Conservation (phyloP, 1,140 invertebrate species). For the Papilio polyxenes region DNA sequence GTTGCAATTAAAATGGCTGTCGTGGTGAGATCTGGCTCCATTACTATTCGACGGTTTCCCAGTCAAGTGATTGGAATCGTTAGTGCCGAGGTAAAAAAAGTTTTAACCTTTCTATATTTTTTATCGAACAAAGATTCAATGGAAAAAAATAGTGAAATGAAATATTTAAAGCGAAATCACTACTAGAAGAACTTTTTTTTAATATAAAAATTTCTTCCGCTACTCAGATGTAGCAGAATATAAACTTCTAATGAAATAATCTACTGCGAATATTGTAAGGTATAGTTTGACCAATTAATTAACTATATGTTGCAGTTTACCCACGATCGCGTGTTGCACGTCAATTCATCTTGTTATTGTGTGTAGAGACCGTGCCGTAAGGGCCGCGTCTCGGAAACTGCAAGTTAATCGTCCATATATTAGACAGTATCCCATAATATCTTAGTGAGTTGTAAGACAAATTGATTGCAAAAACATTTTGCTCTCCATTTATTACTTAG, state of each 20-base stretch:
- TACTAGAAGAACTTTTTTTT: not conserved
- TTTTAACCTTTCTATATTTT: slow-evolving; percentile 1
- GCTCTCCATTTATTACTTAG: not conserved
- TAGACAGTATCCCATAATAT: slow-evolving; percentile 55
- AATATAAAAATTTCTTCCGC: too few relatives aligned
- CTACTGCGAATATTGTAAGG: slow-evolving; percentile 31
- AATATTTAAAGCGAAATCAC: not conserved
- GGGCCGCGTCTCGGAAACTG: slow-evolving; percentile 61
- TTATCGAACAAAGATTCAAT: not conserved
- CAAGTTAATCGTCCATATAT: slow-evolving; percentile 71
- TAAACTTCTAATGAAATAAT: slow-evolving; percentile 1
- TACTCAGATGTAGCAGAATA: too few relatives aligned
- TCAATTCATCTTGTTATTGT: slow-evolving; percentile 60
- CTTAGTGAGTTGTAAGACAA: slow-evolving; percentile 48
- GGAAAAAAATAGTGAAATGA: not conserved
- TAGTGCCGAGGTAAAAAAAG: slow-evolving; percentile 4
- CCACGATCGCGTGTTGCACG: slow-evolving; percentile 67
- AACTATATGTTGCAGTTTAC: slow-evolving; percentile 49
- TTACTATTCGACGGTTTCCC: slow-evolving; percentile 42
- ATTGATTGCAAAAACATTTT: slow-evolving; percentile 16
- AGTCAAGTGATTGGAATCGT: slow-evolving; percentile 12
- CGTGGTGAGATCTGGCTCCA: slow-evolving; percentile 46
- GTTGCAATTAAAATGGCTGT: slow-evolving; percentile 50
- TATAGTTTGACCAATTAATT: slow-evolving; percentile 58
- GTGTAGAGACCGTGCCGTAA: slow-evolving; percentile 51